Evolutionary conservation across 2,113 vertebrate species (phyloP), one percentile per base, ranked within the genome.

Genomic region (Irena cyanogastra): DNA sequence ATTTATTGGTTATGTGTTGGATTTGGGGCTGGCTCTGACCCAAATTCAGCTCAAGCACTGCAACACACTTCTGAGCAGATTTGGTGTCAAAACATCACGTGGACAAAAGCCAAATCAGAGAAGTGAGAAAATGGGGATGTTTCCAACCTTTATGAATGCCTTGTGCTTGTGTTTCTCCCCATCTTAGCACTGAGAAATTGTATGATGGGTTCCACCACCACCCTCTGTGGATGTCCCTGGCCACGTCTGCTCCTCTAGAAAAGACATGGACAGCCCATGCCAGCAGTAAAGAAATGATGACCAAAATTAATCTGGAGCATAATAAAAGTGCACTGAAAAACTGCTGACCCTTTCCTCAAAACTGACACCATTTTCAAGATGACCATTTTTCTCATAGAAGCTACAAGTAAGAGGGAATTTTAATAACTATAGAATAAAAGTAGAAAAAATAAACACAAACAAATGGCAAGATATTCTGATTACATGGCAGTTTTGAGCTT

Each of bases 41-140:
- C 79, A 54, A 65, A 93, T 87, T 71, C 71, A 72, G 72, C 82
- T 82, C 72, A 49, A 92, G 66, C 23, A 66, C 64, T 31, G 83
- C 66, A 87, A 74, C 0, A 0, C 60, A 44, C 28, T 85, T 87
- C 63, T 77, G 56, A 91, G 37, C n/a, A 84, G 54, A 92, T 85
- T 30, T 3, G 11, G 84, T 91, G 83, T 78, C 65, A 91, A 89
- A 91, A 92, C 47, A 60, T 16, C 11, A 47, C 1, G 14, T 83
- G 85, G 78, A 91, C 66, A 91, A 87, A 86, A 45, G 64, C 59
- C 82, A 92, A 83, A 77, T 76, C 57, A 78, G 45, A 65, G 41
- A 68, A 89, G 14, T 56, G 84, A 91, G 75, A 87, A 94, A 91
- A 94, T 2, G 9, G 39, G 82, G 47, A 83, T 4, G 7, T 44